These are phyloP conservation scores for Hemiprocne comata DNA, from an alignment of 2,113 vertebrate genomes.

Conservation along the genomic window DNA sequence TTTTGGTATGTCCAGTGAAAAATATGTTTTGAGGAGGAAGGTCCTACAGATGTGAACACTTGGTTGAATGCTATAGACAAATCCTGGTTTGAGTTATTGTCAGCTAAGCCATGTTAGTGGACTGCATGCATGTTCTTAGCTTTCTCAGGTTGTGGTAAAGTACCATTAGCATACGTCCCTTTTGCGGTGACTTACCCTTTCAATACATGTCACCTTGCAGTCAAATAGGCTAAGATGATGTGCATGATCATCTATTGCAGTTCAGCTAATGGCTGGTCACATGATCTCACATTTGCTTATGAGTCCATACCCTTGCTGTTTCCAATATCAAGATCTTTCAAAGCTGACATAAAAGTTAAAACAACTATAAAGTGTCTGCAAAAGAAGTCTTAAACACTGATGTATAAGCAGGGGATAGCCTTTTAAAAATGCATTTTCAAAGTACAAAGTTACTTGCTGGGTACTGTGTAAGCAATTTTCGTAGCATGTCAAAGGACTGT, in stretches of 20 bases:
- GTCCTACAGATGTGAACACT: background rate
- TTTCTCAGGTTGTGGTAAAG: conserved; percentile 1
- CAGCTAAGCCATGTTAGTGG: background rate
- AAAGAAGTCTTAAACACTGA: background rate
- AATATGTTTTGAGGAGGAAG: conserved; percentile 1
- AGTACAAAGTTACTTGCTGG: background rate
- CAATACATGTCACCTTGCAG: background rate
- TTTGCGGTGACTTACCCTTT: background rate
- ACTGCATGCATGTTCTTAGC: background rate
- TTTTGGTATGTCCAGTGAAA: background rate
- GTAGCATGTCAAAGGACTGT: background rate
- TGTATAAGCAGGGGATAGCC: background rate
- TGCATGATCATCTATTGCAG: background rate
- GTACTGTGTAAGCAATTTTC: background rate
- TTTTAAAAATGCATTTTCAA: background rate
- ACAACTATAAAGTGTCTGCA: background rate
- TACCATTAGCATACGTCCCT: background rate
- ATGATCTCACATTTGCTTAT: background rate
- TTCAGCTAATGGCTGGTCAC: background rate
- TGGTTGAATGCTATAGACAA: background rate
- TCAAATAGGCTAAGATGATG: background rate
- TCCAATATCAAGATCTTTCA: background rate
- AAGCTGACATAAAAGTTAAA: background rate
- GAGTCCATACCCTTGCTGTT: background rate
- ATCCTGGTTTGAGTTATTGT: background rate